Conservation (phyloP, 2,113 vertebrate species). For the Sander vitreus region DNA sequence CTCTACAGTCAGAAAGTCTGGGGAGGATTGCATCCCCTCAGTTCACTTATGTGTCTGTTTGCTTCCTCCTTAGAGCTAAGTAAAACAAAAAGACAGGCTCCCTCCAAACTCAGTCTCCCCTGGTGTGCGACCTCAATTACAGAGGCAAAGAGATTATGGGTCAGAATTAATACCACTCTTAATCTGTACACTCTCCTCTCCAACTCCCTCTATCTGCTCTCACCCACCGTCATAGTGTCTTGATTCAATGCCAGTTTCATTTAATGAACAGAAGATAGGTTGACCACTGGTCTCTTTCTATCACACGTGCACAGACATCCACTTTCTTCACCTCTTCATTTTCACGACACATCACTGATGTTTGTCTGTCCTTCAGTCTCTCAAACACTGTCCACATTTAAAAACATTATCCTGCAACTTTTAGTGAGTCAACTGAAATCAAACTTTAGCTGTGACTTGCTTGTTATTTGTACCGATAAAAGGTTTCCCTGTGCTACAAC, state of each 20-base stretch:
- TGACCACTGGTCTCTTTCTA: constrained; percentile 17
- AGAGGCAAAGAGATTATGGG: constrained; percentile 78
- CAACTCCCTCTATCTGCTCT: constrained; percentile 49
- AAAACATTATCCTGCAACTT: neutral
- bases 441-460: neutral
- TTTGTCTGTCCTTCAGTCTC: neutral
- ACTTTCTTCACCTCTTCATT: constrained; percentile 12
- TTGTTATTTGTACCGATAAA: neutral
- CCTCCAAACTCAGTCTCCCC: constrained; percentile 71
- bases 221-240: constrained; percentile 39
- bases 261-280: constrained; percentile 57
- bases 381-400: neutral
- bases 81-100: constrained; percentile 64
- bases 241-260: constrained; percentile 55
- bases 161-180: constrained; percentile 79
- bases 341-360: neutral
- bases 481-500: neutral
- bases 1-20: constrained; percentile 34
- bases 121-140: constrained; percentile 82
- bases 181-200: constrained; percentile 74
- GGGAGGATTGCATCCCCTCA: constrained; percentile 50
- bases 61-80: constrained; percentile 59
- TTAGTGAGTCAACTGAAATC: neutral
- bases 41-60: constrained; percentile 62
- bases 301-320: constrained; percentile 22